Conservation (phyloP, 2,113 vertebrate genomes). For the Pandion haliaetus region DNA sequence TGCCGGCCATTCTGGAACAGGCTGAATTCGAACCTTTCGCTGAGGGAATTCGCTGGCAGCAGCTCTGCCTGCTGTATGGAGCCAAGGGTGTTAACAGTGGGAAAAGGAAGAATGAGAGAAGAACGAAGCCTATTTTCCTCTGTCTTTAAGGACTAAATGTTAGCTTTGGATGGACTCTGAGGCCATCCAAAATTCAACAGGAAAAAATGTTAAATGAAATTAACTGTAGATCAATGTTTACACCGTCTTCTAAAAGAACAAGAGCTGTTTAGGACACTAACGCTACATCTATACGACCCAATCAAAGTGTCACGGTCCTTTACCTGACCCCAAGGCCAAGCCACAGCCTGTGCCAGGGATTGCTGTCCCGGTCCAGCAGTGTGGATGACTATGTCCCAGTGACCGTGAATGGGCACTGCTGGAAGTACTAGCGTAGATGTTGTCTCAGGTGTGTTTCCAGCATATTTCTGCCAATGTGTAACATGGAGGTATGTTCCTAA, state of each 20-base stretch:
- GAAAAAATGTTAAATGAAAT: background rate
- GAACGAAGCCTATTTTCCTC: background rate
- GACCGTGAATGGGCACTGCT: background rate
- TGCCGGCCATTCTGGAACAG: background rate
- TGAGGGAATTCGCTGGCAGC: background rate
- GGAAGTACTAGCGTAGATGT: rapidly evolving
- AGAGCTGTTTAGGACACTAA: background rate
- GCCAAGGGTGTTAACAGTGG: background rate
- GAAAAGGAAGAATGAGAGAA: background rate
- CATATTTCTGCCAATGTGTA: background rate
- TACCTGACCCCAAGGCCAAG: background rate
- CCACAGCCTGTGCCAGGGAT: background rate
- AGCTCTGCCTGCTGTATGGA: background rate
- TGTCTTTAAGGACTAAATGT: background rate
- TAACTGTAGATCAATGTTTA: background rate
- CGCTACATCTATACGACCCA: rapidly evolving
- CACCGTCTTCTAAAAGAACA: background rate
- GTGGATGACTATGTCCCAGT: background rate
- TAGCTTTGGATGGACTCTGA: background rate
- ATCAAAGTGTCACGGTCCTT: no score
- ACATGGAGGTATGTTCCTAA: rapidly evolving
- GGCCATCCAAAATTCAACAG: background rate
- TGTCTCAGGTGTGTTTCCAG: background rate
- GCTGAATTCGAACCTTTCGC: background rate
- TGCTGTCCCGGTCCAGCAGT: background rate